These are phyloP conservation scores for Leptinotarsa lineolata DNA, from an alignment of 1,140 invertebrate genomes.

Conservation along the genomic window DNA sequence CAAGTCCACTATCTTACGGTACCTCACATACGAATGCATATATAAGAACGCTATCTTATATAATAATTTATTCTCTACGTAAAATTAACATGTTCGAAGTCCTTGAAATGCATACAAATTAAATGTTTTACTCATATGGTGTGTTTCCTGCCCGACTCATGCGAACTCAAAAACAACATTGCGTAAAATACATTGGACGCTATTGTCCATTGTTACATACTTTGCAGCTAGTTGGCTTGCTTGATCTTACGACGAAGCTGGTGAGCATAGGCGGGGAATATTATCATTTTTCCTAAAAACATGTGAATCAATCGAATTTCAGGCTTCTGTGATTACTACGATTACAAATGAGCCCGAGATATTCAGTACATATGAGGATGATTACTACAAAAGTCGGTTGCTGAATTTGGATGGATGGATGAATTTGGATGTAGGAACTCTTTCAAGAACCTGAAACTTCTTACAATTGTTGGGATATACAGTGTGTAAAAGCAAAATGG, in stretches of 20 bases:
- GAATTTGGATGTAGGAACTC: no score
- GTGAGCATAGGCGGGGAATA: not conserved
- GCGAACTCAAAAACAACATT: conserved; percentile 33
- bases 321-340: no score
- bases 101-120: conserved; percentile 47
- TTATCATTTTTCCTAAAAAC: no score
- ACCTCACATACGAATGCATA: conserved; percentile 20
- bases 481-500: no score
- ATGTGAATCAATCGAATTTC: no score
- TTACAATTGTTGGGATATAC: no score
- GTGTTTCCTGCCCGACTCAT: conserved; percentile 41
- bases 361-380: no score
- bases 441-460: no score
- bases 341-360: no score
- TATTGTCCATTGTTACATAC: conserved; percentile 33
- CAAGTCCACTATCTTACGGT: conserved; percentile 11
- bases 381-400: no score
- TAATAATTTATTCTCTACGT: conserved; percentile 38
- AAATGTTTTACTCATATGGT: conserved; percentile 46
- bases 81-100: conserved; percentile 34
- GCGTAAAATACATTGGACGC: conserved; percentile 31
- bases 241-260: not conserved
- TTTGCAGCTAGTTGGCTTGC: conserved; percentile 8
- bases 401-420: no score
- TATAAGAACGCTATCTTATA: conserved; percentile 7